A percentile compares a stretch with the other conserved stretches of the same genome.
Evolutionary conservation across 2,888 invertebrate genomes (phyloP).

Genomic region (Phymatocera aterrima): DNA sequence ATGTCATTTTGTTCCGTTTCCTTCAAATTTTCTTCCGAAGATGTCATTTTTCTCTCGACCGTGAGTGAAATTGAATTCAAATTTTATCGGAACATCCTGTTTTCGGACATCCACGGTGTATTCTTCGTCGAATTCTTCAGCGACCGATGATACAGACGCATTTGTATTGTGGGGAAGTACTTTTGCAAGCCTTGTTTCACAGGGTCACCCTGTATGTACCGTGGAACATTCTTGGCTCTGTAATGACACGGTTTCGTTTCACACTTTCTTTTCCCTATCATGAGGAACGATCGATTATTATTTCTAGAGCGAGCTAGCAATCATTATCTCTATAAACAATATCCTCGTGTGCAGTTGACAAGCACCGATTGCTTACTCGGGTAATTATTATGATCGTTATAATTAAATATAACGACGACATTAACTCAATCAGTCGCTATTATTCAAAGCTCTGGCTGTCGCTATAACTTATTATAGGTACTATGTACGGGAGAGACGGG

Average conservation of each 20-base stretch:
- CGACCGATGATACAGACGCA: background rate
- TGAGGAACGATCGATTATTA: conserved; percentile 12
- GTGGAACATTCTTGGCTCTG: background rate
- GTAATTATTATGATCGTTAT: conserved; percentile 37
- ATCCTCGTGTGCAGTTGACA: conserved; percentile 25
- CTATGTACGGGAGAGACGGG: too few species aligned
- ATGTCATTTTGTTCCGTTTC: too few species aligned
- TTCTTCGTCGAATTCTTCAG: background rate
- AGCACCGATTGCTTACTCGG: conserved; percentile 19
- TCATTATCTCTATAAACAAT: conserved; percentile 33
- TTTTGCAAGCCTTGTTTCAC: too few species aligned
- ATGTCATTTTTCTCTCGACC: too few species aligned
- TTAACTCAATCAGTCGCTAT: conserved; percentile 28
- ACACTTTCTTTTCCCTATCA: conserved; percentile 17
- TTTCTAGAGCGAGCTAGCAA: background rate
- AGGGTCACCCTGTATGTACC: background rate
- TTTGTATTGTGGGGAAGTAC: background rate
- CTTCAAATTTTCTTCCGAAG: too few species aligned
- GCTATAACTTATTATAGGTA: background rate
- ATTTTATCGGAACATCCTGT: background rate
- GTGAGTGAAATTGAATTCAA: too few species aligned
- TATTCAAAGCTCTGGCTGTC: conserved; percentile 24
- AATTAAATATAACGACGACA: conserved; percentile 36
- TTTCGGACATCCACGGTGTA: background rate
- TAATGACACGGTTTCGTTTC: conserved; percentile 31